Conservation (phyloP, 2,888 invertebrate species). For the Andrena praecox region DNA sequence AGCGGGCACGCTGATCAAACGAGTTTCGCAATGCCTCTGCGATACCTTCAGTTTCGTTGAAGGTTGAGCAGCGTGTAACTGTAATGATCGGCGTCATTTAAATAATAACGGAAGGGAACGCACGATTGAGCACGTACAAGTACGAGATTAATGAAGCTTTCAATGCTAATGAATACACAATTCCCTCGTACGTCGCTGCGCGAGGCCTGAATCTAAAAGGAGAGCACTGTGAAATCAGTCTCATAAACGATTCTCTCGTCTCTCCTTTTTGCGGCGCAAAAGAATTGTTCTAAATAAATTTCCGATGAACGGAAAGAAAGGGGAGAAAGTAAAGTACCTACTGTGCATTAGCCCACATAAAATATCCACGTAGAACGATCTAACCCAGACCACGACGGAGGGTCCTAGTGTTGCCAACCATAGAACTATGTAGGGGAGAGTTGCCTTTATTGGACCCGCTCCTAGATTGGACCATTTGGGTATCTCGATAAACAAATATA, state of each 20-base stretch:
- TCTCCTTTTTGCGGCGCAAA: neutral
- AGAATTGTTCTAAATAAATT: neutral
- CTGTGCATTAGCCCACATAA: neutral
- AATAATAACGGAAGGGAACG: conserved; percentile 35
- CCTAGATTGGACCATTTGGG: no score
- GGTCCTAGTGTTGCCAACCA: no score
- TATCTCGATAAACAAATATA: no score
- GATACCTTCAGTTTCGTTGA: conserved; percentile 7
- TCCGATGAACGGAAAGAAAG: neutral
- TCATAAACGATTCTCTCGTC: neutral
- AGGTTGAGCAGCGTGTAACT: conserved; percentile 4
- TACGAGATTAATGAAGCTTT: conserved; percentile 40
- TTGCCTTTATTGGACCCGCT: no score
- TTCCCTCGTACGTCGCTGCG: conserved; percentile 13
- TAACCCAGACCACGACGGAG: no score
- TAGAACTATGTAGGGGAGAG: no score
- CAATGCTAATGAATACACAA: conserved; percentile 40
- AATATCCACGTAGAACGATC: no score
- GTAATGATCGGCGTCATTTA: conserved; percentile 27
- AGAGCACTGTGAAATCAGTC: neutral
- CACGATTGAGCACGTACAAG: conserved; percentile 31
- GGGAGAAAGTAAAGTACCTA: neutral
- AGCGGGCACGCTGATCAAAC: neutral
- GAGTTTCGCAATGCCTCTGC: neutral
- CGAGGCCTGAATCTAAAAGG: conserved; percentile 21